Conservation (phyloP, 2,888 invertebrate species). For the Dryobotodes eremita region DNA sequence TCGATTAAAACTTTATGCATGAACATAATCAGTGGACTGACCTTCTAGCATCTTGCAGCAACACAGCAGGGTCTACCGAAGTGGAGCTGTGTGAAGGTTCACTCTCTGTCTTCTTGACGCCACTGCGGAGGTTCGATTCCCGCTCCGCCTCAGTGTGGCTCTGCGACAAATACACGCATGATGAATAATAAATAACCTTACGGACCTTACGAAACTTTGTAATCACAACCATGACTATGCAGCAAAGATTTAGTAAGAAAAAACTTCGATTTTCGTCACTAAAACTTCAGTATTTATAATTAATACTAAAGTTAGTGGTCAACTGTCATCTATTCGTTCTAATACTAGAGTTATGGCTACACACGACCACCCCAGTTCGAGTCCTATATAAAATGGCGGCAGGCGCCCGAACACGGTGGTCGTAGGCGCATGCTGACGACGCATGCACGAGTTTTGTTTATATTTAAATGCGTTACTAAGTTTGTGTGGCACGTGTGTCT, state of each 20-base stretch:
- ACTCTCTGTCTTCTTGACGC: slow-evolving; percentile 89
- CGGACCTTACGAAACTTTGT: slow-evolving; percentile 25
- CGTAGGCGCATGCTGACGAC: slow-evolving; percentile 26
- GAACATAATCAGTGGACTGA: slow-evolving; percentile 50
- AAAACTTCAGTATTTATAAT: slow-evolving; percentile 27
- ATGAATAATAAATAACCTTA: slow-evolving; percentile 18
- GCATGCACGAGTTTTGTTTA: slow-evolving; percentile 38
- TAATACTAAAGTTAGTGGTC: slow-evolving; percentile 38
- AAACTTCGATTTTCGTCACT: slow-evolving; percentile 21
- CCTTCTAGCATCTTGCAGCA: slow-evolving; percentile 91
- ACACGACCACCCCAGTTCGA: slow-evolving; percentile 20
- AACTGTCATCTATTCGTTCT: background rate
- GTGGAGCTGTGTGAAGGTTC: slow-evolving; percentile 89
- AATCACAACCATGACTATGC: slow-evolving; percentile 12
- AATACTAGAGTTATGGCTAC: background rate
- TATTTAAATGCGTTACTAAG: slow-evolving; percentile 52
- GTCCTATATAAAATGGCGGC: slow-evolving; percentile 1
- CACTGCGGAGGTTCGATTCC: slow-evolving; percentile 76
- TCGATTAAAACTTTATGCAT: background rate
- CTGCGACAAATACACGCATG: slow-evolving; percentile 62
- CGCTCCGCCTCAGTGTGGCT: slow-evolving; percentile 72
- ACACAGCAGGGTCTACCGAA: slow-evolving; percentile 86
- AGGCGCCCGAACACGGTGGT: slow-evolving; percentile 27
- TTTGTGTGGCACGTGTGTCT: slow-evolving; percentile 16
- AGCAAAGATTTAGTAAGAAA: background rate